A percentile compares a stretch with the other conserved stretches of the same genome.
Conservation (phyloP, 2,113 vertebrate genomes). For the Notothenia coriiceps region DNA sequence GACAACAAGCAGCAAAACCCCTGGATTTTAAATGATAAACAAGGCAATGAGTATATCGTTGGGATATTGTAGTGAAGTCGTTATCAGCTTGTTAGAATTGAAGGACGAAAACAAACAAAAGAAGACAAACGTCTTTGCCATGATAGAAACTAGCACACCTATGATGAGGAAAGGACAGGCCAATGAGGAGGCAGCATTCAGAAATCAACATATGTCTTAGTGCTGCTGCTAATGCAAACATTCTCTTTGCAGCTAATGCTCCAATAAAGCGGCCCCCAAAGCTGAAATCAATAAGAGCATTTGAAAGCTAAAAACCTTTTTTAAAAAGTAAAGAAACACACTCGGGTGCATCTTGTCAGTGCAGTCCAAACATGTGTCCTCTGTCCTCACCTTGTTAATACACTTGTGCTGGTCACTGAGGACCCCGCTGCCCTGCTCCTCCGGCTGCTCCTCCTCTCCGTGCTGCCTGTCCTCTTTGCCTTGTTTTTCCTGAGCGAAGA, state of each 20-base stretch:
- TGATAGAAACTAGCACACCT: neutral
- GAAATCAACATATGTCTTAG: neutral
- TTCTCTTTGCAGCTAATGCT: neutral
- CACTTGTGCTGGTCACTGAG: slow-evolving; percentile 98
- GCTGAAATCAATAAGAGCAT: neutral
- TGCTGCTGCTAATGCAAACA: slow-evolving; percentile 6
- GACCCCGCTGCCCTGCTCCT: slow-evolving; percentile 87
- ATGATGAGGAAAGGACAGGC: neutral
- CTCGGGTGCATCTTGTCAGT: slow-evolving; percentile 25
- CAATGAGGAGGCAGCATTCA: slow-evolving; percentile 11
- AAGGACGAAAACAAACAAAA: neutral
- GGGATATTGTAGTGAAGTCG: neutral
- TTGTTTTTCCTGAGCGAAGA: slow-evolving; percentile 99
- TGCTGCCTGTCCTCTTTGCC: slow-evolving; percentile 87
- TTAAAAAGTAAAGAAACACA: neutral
- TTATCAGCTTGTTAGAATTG: neutral
- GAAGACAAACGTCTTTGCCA: neutral
- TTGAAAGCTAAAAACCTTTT: neutral
- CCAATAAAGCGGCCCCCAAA: slow-evolving; percentile 3
- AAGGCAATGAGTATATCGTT: neutral
- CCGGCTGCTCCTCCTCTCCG: slow-evolving; percentile 47
- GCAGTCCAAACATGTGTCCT: slow-evolving; percentile 26
- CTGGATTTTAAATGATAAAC: neutral
- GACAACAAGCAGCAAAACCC: neutral
- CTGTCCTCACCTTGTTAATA: slow-evolving; percentile 93